Base-by-base conservation (phyloP, 2,113 vertebrate genomes). In the Elgaria multicarinata region DNA sequence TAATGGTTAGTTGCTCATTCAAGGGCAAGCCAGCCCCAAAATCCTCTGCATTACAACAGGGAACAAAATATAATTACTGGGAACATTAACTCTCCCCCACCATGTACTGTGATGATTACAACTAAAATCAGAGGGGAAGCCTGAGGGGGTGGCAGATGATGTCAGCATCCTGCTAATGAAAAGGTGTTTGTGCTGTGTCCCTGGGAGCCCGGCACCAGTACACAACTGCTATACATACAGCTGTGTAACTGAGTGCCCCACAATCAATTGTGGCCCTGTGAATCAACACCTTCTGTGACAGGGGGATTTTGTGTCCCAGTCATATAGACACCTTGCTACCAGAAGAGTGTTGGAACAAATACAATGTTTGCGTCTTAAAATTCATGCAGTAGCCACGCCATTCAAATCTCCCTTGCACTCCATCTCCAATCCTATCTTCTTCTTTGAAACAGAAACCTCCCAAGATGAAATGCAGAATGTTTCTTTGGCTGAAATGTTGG, bases 261-360 rank as follows among this genome's bases (percentile, higher is more conserved):
- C 44, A 12, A 53, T 67, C 7, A 3, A 64, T 42, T 85, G 0
- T 0, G 85, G 79, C n/a, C 62, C 55, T 85, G 26, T 80, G 22
- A 53, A 1, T 3, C 24, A 58, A 31, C 1, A 8, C 88, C 71
- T 9, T 16, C 72, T 44, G 86, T 50, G 50, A 46, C 50, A 2
- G 3, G 0, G 3, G 0, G 71, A 3, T 42, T 28, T 83, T 3
- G 83, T 69, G 83, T 85, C 69, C 85, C 75, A 24, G 0, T 1
- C 2, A 0, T 72, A 0, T 0, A 31, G 81, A 2, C 5, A 0
- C 2, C 16, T 50, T 67, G 87, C 90, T 0, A 0, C 0, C n/a
- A 71, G 75, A 36, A n/a, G 36, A 0, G 69, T 13, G 62, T 0
- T 0, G 3, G 16, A 55, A 83, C 6, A 67, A 58, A 36, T 14